These are phyloP conservation scores for Hiodon alosoides DNA, from an alignment of 2,113 vertebrate species.

Conservation along the genomic window DNA sequence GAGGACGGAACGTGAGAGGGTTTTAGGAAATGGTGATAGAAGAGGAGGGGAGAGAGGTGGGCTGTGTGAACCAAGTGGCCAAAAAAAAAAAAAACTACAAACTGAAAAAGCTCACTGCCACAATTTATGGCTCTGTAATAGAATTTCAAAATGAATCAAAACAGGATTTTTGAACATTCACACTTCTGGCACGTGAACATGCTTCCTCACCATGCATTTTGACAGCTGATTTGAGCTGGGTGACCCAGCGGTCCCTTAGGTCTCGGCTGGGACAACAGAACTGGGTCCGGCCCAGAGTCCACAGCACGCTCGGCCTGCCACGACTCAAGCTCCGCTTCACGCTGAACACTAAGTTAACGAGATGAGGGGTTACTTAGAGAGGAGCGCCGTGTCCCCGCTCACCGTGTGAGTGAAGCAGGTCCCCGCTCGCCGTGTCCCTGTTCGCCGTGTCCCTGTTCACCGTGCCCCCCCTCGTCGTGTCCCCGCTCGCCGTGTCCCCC, in stretches of 20 bases:
- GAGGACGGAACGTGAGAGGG: not conserved
- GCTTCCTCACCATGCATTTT: conserved; percentile 58
- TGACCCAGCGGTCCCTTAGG: conserved; percentile 63
- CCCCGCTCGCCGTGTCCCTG: not conserved
- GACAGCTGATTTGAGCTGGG: conserved; percentile 50
- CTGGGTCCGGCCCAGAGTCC: conserved; percentile 61
- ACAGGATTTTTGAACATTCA: not conserved
- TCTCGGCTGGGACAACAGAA: conserved; percentile 62
- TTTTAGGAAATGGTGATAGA: not conserved
- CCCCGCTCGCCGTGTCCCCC: no score
- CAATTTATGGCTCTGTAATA: no score
- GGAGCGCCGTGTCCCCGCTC: not conserved
- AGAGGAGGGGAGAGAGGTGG: not conserved
- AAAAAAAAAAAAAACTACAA: not conserved
- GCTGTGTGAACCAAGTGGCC: no score
- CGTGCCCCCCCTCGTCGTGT: no score
- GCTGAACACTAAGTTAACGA: conserved; percentile 55
- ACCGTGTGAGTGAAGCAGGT: not conserved
- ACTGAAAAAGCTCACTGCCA: not conserved
- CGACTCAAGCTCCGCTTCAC: conserved; percentile 55
- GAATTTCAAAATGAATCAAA: not conserved
- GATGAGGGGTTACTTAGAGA: conserved; percentile 5
- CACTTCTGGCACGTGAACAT: no score
- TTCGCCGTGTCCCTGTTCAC: no score
- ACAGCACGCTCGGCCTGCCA: conserved; percentile 47